These are phyloP conservation scores for Nipponacmea schrenckii DNA, from an alignment of 2,888 invertebrate species.

Conservation along the genomic window DNA sequence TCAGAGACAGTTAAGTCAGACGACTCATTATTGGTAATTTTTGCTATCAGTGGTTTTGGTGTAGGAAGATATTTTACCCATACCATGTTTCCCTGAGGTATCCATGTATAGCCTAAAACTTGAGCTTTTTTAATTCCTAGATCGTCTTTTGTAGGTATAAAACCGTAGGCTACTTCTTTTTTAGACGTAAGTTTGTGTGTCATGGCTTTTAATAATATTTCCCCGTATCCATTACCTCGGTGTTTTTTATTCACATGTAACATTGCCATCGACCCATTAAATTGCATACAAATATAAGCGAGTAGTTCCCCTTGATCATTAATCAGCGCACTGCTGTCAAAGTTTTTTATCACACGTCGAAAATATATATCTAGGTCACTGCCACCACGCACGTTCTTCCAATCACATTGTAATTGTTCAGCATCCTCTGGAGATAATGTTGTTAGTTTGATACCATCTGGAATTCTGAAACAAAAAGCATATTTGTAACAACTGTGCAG, in stretches of 20 bases:
- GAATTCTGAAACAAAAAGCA: conserved; percentile 40
- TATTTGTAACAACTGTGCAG: background rate
- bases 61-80: conserved; percentile 45
- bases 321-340: conserved; percentile 54
- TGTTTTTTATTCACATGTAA: conserved; percentile 52
- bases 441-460: conserved; percentile 46
- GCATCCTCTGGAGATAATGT: conserved; percentile 46
- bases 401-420: conserved; percentile 39
- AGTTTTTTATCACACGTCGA: conserved; percentile 49
- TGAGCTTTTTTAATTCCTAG: conserved; percentile 44
- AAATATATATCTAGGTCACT: conserved; percentile 52
- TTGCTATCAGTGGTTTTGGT: background rate
- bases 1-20: conserved; percentile 6
- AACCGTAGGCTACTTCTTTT: conserved; percentile 52
- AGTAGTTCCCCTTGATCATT: conserved; percentile 44
- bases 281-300: conserved; percentile 60
- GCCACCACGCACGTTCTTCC: conserved; percentile 44
- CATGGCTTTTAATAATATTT: conserved; percentile 50
- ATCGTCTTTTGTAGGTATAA: conserved; percentile 51
- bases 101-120: conserved; percentile 56
- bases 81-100: conserved; percentile 56
- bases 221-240: conserved; percentile 48
- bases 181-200: conserved; percentile 46
- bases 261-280: conserved; percentile 59
- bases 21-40: background rate